Evolutionary conservation across 2,113 vertebrate species (phyloP), one percentile per base, ranked within the genome.

Genomic region (Pycnonotus jocosus): DNA sequence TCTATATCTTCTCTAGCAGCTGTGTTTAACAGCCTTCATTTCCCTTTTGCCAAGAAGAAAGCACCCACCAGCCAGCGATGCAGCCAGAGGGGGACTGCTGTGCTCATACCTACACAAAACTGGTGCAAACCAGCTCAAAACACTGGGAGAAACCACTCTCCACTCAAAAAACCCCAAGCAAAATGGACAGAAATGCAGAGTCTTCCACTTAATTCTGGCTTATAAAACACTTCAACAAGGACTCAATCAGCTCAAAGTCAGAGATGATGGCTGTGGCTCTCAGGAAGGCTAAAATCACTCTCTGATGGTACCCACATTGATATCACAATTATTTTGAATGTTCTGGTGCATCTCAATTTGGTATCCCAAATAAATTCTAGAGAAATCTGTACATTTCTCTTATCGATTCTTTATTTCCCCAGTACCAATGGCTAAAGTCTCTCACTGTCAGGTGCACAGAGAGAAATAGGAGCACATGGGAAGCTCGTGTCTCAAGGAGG

Each of bases 1-100:
- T 51, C 82, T 71, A 2, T 92, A 93, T 95, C 95, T 77, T 47
- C 71, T 62, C 47, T 3, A 74, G 81, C 85, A 95, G 88, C 81
- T 81, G 88, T 73, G 81, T 77, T 70, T 73, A 81, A 83, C 68
- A 80, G 58, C 56, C 30, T 80, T 28, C 12, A 17, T 25, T 7
- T 53, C 47, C 14, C 37, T 65, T 79, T 50, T 19, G 62, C 78
- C 24, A 45, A 48, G 20, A 48, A 24, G n/a, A 22, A 50, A 86
- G 40, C 40, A 50, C 33, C 48, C 71, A 50, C 17, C 25, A 31
- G 42, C 19, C 33, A 48, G 48, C 1, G 11, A 42, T 44, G 45
- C 58, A 57, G 40, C 38, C 78, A 80, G 56, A 45, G 11, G 74
- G 53, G 31, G 11, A 21, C 74, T 65, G 4, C 40, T 35, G 37